Evolutionary conservation across 2,888 invertebrate species (phyloP), one percentile per base, ranked within the genome.

Genomic region (Agapetus fuscipes): DNA sequence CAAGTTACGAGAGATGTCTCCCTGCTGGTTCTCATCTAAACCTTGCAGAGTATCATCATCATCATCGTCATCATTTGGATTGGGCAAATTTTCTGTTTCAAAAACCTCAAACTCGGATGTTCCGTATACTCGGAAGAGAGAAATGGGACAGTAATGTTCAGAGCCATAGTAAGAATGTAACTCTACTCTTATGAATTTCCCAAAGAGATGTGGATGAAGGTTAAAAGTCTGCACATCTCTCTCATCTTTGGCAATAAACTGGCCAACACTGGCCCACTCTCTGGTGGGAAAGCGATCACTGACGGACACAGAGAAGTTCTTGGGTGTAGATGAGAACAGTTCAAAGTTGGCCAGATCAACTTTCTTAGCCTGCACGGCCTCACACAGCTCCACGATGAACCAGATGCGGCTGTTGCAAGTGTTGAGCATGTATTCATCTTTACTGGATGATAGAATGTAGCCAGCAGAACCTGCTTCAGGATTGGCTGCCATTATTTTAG

Each of bases 331-430:
- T 5, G 97, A 96, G 64, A 98, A 99, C 43, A 98, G 67, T 63
- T 99, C 98, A 58, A 93, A 91, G 62, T 98, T 98, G 3, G 95
- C 98, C 51, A 98, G 67, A 54, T 97, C 95, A 46, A 98, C 82
- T 64, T 84, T 86, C 59, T 87, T 89, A 3, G 94, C 87, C 65
- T 95, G 95, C 45, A 99, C 86, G 3, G 95, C 88, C 58, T 99
- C 98, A 66, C 98, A 99, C 2, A 99, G 74, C 64, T 99, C 97
- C 2, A 98, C 86, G 17, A 96, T 82, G 62, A 99, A 91, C 94
- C 95, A 93, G 47, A 89, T 83, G 41, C 86, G 79, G 53, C 83
- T 84, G 50, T 83, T 88, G 62, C 98, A 99, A 1, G 93, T 87
- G 60, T 95, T 97, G 43, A 97, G 74, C 83, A 97, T 90, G 61